Percentiles rank a stretch among this genome's conserved stretches.
Evolutionary conservation across 1,140 invertebrate genomes (phyloP).

Genomic region (Octopus bimaculoides): DNA sequence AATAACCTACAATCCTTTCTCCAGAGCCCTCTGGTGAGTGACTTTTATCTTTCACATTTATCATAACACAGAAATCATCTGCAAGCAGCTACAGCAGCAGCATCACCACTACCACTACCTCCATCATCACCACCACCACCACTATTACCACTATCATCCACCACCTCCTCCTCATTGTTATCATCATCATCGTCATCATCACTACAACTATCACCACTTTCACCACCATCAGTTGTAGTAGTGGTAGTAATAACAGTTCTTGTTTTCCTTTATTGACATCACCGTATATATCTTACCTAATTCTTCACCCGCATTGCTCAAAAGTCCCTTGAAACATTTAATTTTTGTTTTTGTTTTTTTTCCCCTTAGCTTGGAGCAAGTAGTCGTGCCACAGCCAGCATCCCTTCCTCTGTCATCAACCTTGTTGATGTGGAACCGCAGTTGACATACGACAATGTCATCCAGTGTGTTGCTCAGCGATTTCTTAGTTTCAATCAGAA

Average conservation of each 20-base stretch:
- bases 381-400: conserved; percentile 80
- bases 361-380: conserved; percentile 61
- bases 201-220: neutral
- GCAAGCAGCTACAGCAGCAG: too few species aligned
- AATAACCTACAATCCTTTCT: conserved; percentile 62
- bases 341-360: conserved; percentile 33
- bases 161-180: neutral
- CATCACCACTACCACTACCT: too few species aligned
- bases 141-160: too few species aligned
- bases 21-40: conserved; percentile 34
- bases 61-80: too few species aligned
- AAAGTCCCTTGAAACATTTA: neutral
- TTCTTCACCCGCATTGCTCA: neutral
- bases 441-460: conserved; percentile 65
- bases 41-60: neutral
- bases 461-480: conserved; percentile 65
- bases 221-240: too few species aligned
- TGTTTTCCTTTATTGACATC: too few species aligned
- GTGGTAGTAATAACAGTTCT: too few species aligned
- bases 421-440: conserved; percentile 69
- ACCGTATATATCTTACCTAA: neutral
- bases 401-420: conserved; percentile 73
- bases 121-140: too few species aligned
- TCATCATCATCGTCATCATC: neutral
- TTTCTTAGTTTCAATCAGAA: conserved; percentile 48